A percentile compares a stretch with the other conserved stretches of the same genome.
phyloP scores from a whole-genome alignment of 1,140 invertebrate genomes.

The Apocrypta bakeri region DNA sequence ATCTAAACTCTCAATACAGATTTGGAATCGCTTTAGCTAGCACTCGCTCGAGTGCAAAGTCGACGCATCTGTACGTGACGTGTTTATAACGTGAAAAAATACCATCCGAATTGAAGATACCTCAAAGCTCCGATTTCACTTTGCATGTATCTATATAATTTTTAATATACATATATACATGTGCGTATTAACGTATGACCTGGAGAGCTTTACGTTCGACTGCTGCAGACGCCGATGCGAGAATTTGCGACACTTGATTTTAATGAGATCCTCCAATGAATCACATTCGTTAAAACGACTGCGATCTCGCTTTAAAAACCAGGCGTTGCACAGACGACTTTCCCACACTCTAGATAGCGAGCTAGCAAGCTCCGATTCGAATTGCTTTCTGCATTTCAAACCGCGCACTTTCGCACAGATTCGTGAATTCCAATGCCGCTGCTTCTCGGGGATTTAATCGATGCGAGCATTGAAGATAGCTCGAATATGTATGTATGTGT shows the following conservation, averaged over 20 bases:
- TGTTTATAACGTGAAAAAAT: neutral
- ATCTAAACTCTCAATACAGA: neutral
- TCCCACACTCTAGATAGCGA: neutral
- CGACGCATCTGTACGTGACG: neutral
- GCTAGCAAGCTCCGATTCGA: neutral
- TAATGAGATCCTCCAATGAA: conserved; percentile 56
- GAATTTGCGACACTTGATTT: conserved; percentile 44
- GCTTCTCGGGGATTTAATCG: conserved; percentile 32
- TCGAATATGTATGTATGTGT: neutral
- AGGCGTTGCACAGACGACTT: neutral
- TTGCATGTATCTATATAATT: no score
- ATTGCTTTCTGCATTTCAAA: conserved; percentile 37
- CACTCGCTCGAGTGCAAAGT: neutral
- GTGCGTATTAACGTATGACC: neutral
- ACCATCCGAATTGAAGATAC: neutral
- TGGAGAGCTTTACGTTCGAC: neutral
- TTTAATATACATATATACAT: no score
- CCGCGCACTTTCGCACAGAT: neutral
- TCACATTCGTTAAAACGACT: conserved; percentile 52
- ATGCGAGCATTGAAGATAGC: neutral
- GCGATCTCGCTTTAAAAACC: conserved; percentile 11
- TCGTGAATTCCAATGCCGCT: conserved; percentile 41
- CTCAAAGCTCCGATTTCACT: neutral
- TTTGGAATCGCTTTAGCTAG: conserved; percentile 11
- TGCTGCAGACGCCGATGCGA: neutral